Base-by-base conservation (phyloP, 1,140 invertebrate genomes). In the Cyclargus thomasi region DNA sequence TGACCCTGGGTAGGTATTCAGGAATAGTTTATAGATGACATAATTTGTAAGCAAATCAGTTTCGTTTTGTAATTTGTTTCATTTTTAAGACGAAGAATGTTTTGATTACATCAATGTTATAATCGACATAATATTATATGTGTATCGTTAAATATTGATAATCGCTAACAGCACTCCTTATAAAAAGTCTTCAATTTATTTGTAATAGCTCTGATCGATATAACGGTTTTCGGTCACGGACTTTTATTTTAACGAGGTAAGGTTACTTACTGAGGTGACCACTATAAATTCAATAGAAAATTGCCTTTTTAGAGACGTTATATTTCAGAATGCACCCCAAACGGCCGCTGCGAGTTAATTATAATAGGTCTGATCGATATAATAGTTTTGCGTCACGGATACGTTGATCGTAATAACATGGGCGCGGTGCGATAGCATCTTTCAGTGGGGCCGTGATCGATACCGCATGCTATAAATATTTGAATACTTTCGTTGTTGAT, bases 381-480 rank as follows among this genome's bases (percentile, higher is more conserved):
- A 74, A 74, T 73, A 70, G 66, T 76, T 67, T 76, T 76, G 72
- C 67, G 67, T 67, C 76, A 75, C 65, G 70, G 67, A 74, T 71
- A 75, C 67, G 81, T 79, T 79, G 78, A 74, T 75, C 77, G 75
- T 82, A 81, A 85, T 84, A 80, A 80, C 79, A 80, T 82, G 76
- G 81, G 86, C 72, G 80, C 70, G 83, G 76, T 75, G 71, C 79
- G 86, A 88, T 89, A 89, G 57, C 78, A 89, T 89, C 86, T 86
- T 87, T 81, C 74, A 79, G 71, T 81, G 77, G 83, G 84, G 82
- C 69, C 78, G 79, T 78, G 75, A 86, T 86, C 82, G 80, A 85
- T 86, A 85, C 75, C 74, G 70, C 69, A 74, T 65, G 64, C 75
- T 75, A 86, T 86, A 83, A 86, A 88, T 88, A 86, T 86, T 88